Evolutionary conservation across 2,888 invertebrate species (phyloP).

Genomic region (Smittia aterrima): DNA sequence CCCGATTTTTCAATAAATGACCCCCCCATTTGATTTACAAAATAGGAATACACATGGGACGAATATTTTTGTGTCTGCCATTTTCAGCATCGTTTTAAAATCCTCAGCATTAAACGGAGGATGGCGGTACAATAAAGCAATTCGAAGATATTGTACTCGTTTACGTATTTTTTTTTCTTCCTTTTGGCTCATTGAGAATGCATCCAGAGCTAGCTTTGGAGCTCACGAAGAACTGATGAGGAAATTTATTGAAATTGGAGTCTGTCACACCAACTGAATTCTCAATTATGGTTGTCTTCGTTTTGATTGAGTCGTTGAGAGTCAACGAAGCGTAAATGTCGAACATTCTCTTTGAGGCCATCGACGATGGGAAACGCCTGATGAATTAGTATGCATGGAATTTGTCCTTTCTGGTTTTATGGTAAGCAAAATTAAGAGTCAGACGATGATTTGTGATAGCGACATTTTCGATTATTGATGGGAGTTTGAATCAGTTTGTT

Average conservation of each 20-base stretch:
- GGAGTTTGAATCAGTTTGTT: background rate
- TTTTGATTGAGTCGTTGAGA: background rate
- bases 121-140: background rate
- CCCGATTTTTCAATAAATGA: conserved; percentile 34
- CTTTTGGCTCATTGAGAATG: conserved; percentile 24
- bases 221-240: too few species aligned
- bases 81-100: background rate
- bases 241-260: background rate
- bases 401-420: background rate
- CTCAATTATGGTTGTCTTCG: conserved; percentile 8
- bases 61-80: conserved; percentile 27
- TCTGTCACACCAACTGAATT: conserved; percentile 1
- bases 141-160: background rate
- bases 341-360: background rate
- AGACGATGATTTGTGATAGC: conserved; percentile 26
- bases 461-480: conserved; percentile 28
- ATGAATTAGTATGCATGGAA: conserved; percentile 36
- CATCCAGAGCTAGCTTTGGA: background rate
- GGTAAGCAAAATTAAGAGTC: conserved; percentile 12
- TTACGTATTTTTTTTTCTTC: too few species aligned
- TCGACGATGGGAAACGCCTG: background rate
- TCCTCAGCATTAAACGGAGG: background rate
- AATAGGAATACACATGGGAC: conserved; percentile 21
- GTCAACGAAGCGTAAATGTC: background rate
- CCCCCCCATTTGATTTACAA: conserved; percentile 34